phyloP scores from a whole-genome alignment of 2,888 invertebrate species.

The Luperina testacea region DNA sequence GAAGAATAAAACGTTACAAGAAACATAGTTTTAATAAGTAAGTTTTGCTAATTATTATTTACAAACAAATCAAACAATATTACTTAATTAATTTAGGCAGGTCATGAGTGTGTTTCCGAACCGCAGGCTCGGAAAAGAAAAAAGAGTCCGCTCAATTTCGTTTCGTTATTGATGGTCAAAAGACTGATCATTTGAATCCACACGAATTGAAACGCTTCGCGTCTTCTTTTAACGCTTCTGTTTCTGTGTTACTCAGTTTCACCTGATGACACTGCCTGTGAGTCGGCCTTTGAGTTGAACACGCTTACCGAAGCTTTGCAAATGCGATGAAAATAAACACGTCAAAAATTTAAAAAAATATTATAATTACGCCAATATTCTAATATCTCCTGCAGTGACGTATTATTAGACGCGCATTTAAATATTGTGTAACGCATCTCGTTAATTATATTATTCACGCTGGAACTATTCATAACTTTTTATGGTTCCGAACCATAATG shows the following conservation, averaged over 20 bases:
- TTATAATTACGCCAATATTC: not conserved
- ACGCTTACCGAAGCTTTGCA: no score
- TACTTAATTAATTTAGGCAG: not conserved
- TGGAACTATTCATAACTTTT: no score
- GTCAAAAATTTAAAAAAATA: not conserved
- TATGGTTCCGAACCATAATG: no score
- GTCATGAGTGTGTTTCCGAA: not conserved
- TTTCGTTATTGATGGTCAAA: not conserved
- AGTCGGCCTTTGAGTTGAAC: not conserved
- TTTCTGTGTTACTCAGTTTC: not conserved
- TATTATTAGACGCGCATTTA: constrained; percentile 7
- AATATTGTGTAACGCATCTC: constrained; percentile 9
- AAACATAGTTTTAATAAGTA: constrained; percentile 66
- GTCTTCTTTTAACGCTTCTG: not conserved
- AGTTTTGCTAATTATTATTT: constrained; percentile 47
- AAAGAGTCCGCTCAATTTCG: not conserved
- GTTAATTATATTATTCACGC: constrained; percentile 9
- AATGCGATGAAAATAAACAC: not conserved
- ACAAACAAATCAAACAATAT: no score
- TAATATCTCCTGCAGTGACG: not conserved
- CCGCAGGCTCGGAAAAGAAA: not conserved
- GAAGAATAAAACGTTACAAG: constrained; percentile 59
- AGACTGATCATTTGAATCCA: not conserved
- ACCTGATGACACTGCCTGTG: not conserved
- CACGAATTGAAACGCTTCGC: not conserved